These are phyloP conservation scores for Microhierax caerulescens DNA, from an alignment of 2,797 vertebrate species.

Conservation along the genomic window DNA sequence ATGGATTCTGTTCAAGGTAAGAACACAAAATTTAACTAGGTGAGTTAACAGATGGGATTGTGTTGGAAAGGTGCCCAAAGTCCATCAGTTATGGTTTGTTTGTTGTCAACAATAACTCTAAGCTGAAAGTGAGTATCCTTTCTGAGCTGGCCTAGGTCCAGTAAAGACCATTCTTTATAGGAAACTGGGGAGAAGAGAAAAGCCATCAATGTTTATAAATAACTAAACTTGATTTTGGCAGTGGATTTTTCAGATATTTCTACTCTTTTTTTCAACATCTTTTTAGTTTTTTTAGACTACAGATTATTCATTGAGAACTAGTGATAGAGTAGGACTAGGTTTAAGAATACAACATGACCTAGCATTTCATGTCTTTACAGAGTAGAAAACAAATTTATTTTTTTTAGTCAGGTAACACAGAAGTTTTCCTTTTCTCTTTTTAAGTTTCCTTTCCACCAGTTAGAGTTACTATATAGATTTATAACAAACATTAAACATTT, in stretches of 20 bases:
- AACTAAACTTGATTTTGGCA: neutral
- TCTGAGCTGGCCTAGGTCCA: neutral
- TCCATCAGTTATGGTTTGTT: neutral
- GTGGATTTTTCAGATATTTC: neutral
- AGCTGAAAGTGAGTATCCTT: neutral
- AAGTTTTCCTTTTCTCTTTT: neutral
- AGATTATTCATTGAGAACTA: neutral
- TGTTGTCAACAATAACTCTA: neutral
- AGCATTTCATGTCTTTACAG: neutral
- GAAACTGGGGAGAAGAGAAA: neutral
- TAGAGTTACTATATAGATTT: neutral
- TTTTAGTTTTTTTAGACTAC: neutral
- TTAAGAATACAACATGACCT: neutral
- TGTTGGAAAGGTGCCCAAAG: neutral
- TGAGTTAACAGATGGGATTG: neutral
- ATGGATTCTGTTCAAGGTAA: slow-evolving; percentile 91
- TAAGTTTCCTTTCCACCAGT: neutral
- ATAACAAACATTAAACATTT: neutral
- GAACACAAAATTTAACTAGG: slow-evolving; percentile 1
- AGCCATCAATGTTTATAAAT: neutral
- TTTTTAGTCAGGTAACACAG: neutral
- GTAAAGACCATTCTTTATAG: neutral
- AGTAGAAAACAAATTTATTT: neutral
- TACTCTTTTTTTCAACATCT: neutral
- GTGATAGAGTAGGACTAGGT: neutral